These are phyloP conservation scores for Sarcophaga peregrina DNA, from an alignment of 1,140 invertebrate species.

Conservation along the genomic window DNA sequence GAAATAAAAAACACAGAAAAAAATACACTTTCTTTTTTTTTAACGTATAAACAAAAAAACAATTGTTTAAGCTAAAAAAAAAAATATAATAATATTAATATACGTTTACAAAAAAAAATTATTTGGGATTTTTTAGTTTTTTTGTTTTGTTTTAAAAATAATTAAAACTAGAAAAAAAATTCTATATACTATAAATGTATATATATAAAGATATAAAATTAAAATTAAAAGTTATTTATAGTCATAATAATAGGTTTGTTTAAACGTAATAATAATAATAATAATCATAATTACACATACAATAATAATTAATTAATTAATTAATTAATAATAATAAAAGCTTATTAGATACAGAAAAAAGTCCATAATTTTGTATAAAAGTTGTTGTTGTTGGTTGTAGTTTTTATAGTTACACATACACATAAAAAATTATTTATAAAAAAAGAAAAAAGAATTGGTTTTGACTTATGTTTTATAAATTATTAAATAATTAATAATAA, in stretches of 20 bases:
- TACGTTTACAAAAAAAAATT: slow-evolving; percentile 13
- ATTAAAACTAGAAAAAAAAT: background rate
- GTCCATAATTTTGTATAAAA: slow-evolving; percentile 37
- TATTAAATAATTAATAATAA: background rate
- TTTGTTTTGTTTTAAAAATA: background rate
- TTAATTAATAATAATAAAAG: slow-evolving; percentile 20
- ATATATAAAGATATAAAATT: too few species aligned
- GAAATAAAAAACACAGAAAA: slow-evolving; percentile 29
- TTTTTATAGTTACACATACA: background rate
- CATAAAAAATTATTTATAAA: background rate
- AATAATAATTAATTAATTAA: too few species aligned
- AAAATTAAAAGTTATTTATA: background rate
- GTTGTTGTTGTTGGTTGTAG: background rate
- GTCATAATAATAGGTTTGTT: background rate
- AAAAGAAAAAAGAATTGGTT: background rate
- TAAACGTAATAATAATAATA: too few species aligned
- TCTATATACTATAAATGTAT: background rate
- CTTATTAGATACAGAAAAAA: slow-evolving; percentile 26
- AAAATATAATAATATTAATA: slow-evolving; percentile 4
- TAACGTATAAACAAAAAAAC: slow-evolving; percentile 23
- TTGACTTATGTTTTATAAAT: background rate
- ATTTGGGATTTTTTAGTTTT: slow-evolving; percentile 30
- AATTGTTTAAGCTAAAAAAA: slow-evolving; percentile 29
- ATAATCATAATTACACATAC: too few species aligned
- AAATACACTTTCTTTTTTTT: slow-evolving; percentile 35